phyloP scores from a whole-genome alignment of 2,888 invertebrate species.

The Phyllotreta striolata region DNA sequence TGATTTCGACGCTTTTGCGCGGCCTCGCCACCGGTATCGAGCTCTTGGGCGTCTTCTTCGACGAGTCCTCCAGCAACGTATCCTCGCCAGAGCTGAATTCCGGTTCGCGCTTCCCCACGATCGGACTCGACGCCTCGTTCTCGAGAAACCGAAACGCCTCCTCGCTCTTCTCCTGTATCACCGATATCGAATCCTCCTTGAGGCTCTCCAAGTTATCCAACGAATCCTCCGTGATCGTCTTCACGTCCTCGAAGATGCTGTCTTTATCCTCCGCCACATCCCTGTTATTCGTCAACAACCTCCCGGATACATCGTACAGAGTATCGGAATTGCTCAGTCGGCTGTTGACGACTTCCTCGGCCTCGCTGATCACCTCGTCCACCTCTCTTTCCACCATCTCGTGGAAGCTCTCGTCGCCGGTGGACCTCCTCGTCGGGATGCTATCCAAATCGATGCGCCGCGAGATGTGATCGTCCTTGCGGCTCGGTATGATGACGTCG shows the following conservation, averaged over 20 bases:
- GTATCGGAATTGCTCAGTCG: slow-evolving; percentile 38
- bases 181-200: slow-evolving; percentile 56
- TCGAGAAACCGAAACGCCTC: slow-evolving; percentile 60
- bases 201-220: slow-evolving; percentile 56
- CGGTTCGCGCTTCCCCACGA: slow-evolving; percentile 8
- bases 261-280: slow-evolving; percentile 51
- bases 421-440: slow-evolving; percentile 48
- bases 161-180: slow-evolving; percentile 56
- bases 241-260: slow-evolving; percentile 55
- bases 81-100: not conserved
- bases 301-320: slow-evolving; percentile 31
- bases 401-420: slow-evolving; percentile 38
- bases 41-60: slow-evolving; percentile 47
- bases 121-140: slow-evolving; percentile 54
- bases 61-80: slow-evolving; percentile 34
- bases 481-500: slow-evolving; percentile 58
- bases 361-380: slow-evolving; percentile 54
- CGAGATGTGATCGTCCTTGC: slow-evolving; percentile 59
- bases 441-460: slow-evolving; percentile 55
- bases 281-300: slow-evolving; percentile 57
- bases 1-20: slow-evolving; percentile 49
- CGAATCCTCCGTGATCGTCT: slow-evolving; percentile 58
- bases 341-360: slow-evolving; percentile 57
- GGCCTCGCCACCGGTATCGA: slow-evolving; percentile 55
- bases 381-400: slow-evolving; percentile 52